A percentile compares a stretch with the other conserved stretches of the same genome.
Conservation (phyloP, 1,140 invertebrate genomes). For the Drosophila prosaltans region DNA sequence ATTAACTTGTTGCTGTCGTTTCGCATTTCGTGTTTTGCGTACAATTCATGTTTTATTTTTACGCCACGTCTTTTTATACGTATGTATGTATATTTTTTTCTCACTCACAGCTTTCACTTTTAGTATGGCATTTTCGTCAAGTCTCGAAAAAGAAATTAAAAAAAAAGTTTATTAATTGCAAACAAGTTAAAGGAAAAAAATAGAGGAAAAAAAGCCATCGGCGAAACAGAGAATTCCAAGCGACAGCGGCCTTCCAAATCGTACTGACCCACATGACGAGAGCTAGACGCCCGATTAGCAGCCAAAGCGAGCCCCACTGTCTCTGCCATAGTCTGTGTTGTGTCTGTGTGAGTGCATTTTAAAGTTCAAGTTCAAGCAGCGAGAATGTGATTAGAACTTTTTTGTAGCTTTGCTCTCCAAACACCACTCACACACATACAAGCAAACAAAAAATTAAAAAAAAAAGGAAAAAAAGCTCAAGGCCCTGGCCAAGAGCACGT, state of each 20-base stretch:
- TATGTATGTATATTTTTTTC: slow-evolving; percentile 45
- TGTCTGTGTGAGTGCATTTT: slow-evolving; percentile 57
- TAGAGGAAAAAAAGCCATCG: slow-evolving; percentile 36
- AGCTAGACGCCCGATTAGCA: slow-evolving; percentile 6
- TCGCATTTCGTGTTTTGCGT: slow-evolving; percentile 70
- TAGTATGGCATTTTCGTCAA: slow-evolving; percentile 58
- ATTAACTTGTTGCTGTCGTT: slow-evolving; percentile 61
- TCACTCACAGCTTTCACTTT: slow-evolving; percentile 78
- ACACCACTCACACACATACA: slow-evolving; percentile 15
- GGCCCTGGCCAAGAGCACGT: slow-evolving; percentile 64
- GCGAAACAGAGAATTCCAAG: slow-evolving; percentile 30
- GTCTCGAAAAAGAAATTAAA: slow-evolving; percentile 18
- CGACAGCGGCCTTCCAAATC: slow-evolving; percentile 28
- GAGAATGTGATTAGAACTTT: slow-evolving; percentile 65
- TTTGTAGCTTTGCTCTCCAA: slow-evolving; percentile 27
- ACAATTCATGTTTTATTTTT: slow-evolving; percentile 61
- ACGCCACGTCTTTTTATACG: slow-evolving; percentile 27
- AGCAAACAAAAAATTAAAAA: slow-evolving; percentile 30
- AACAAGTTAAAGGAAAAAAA: slow-evolving; percentile 37
- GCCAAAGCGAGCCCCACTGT: slow-evolving; percentile 24
- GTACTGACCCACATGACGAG: slow-evolving; percentile 44
- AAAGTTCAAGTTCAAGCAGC: slow-evolving; percentile 79
- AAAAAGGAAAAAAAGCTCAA: slow-evolving; percentile 15
- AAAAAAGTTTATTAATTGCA: slow-evolving; percentile 55
- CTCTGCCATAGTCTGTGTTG: slow-evolving; percentile 32